Conservation (phyloP, 2,113 vertebrate genomes). For the Andinoacara biseriatus region DNA sequence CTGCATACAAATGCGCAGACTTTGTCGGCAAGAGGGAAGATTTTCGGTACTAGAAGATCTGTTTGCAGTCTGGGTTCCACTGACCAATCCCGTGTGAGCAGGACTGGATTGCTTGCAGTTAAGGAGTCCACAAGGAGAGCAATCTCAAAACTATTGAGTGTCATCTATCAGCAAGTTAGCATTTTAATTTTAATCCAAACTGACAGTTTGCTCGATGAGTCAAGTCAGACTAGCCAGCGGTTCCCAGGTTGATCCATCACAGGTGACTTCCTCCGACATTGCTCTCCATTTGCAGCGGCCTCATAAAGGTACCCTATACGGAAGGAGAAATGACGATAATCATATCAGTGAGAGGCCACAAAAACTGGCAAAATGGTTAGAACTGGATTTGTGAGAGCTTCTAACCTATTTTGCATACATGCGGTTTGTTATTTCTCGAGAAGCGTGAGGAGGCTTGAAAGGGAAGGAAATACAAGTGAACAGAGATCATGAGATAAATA, state of each 20-base stretch:
- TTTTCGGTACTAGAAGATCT: accelerated
- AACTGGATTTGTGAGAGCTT: accelerated
- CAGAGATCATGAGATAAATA: neutral
- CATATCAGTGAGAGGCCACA: neutral
- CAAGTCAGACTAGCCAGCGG: neutral
- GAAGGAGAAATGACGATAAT: neutral
- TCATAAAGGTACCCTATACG: slow-evolving; percentile 21
- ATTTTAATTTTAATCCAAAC: neutral
- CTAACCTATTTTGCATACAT: neutral
- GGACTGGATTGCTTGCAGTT: neutral
- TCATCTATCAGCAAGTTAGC: neutral
- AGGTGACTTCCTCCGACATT: neutral
- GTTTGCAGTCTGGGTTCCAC: neutral
- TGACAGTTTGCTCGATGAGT: neutral
- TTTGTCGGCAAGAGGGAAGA: neutral
- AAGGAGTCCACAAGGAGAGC: neutral
- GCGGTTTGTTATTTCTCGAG: neutral
- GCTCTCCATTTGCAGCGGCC: neutral
- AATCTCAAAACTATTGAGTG: neutral
- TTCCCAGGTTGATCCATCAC: neutral
- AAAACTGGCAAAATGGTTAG: neutral
- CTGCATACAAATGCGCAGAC: neutral
- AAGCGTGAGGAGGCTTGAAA: accelerated
- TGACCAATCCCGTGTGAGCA: neutral
- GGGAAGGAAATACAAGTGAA: neutral